Conservation (phyloP, 2,888 invertebrate genomes). For the Tetramorium bicarinatum region DNA sequence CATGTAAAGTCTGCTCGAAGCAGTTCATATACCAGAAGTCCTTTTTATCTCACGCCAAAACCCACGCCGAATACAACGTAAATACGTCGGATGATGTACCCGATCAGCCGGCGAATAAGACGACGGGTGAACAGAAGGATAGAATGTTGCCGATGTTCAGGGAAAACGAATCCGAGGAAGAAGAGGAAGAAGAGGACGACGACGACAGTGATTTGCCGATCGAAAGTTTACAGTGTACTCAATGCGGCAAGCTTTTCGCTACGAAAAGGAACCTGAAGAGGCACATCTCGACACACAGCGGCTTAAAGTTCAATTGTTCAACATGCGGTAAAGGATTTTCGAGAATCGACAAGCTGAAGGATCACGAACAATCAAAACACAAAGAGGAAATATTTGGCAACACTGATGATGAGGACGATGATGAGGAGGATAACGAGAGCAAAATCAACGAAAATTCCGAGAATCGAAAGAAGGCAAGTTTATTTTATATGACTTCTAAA, state of each 20-base stretch:
- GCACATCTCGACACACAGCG: conserved; percentile 82
- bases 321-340: conserved; percentile 83
- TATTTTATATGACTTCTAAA: not conserved
- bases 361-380: conserved; percentile 83
- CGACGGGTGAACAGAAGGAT: conserved; percentile 42
- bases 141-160: conserved; percentile 40
- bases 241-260: conserved; percentile 83
- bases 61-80: conserved; percentile 77
- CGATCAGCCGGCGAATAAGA: conserved; percentile 42
- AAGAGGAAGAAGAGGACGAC: conserved; percentile 74
- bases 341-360: conserved; percentile 81
- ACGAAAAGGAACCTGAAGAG: conserved; percentile 83
- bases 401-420: conserved; percentile 79
- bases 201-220: conserved; percentile 76
- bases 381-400: conserved; percentile 80
- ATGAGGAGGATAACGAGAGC: conserved; percentile 78
- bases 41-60: conserved; percentile 80
- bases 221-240: conserved; percentile 81
- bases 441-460: conserved; percentile 71
- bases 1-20: conserved; percentile 81
- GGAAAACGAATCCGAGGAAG: conserved; percentile 70
- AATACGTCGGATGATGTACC: conserved; percentile 58
- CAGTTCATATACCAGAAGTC: conserved; percentile 82
- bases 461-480: conserved; percentile 78
- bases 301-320: conserved; percentile 81